phyloP scores from a whole-genome alignment of 2,113 vertebrate genomes.

The Chloroceryle aenea region DNA sequence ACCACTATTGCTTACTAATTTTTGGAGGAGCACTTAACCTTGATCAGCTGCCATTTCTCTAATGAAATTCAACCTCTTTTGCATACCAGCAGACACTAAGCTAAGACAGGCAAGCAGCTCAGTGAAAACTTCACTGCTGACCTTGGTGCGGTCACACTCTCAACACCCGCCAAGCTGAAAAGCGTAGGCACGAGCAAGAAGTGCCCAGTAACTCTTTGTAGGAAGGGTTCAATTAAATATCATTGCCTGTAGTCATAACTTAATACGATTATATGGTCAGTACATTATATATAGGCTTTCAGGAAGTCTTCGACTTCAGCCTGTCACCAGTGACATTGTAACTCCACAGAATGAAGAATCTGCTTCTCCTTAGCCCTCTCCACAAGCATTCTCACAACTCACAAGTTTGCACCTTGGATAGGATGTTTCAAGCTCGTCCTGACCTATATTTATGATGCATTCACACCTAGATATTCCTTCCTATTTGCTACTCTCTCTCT shows the following conservation, averaged over 20 bases:
- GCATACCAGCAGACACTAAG: background rate
- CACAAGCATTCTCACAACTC: background rate
- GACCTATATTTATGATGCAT: background rate
- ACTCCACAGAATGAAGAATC: background rate
- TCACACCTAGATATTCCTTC: background rate
- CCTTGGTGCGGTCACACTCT: background rate
- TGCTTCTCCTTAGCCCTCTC: background rate
- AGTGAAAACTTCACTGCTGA: background rate
- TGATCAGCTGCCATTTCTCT: slow-evolving; percentile 16
- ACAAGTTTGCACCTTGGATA: background rate
- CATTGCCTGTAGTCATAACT: rapidly evolving
- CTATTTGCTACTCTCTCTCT: background rate
- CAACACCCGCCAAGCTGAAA: background rate
- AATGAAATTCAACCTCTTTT: background rate
- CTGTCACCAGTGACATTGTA: background rate
- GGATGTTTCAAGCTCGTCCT: background rate
- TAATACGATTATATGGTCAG: background rate
- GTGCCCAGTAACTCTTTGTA: background rate
- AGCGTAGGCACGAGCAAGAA: background rate
- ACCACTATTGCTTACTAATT: background rate
- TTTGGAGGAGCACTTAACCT: slow-evolving; percentile 24
- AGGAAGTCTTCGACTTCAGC: background rate
- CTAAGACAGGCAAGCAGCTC: background rate
- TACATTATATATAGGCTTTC: background rate
- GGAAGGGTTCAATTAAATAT: background rate